Conservation (phyloP, 1,140 invertebrate species). For the Zaprionus inermis region DNA sequence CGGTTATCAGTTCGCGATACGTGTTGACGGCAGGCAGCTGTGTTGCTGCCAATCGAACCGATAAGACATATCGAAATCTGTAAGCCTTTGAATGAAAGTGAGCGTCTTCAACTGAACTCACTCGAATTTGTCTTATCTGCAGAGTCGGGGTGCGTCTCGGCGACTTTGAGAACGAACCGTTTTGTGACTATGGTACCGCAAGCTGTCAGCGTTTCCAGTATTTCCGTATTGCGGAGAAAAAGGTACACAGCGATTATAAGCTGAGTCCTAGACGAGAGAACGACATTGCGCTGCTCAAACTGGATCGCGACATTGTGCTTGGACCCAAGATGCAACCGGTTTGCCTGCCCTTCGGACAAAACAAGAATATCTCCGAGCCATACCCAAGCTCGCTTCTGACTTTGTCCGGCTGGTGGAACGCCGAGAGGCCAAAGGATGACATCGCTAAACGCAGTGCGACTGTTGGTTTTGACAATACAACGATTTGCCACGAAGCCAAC, state of each 20-base stretch:
- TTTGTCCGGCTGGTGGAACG: not conserved
- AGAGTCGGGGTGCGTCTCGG: not conserved
- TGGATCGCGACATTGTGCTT: not conserved
- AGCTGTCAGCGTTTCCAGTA: not conserved
- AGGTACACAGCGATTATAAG: not conserved
- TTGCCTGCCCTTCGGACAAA: not conserved
- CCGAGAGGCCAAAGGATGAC: not conserved
- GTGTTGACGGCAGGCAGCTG: conserved; percentile 17
- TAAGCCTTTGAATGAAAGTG: not conserved
- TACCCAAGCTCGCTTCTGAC: not conserved
- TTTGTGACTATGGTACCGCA: not conserved
- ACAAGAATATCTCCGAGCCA: not conserved
- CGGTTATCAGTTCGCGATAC: conserved; percentile 1
- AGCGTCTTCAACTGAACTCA: not conserved
- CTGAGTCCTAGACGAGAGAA: not conserved
- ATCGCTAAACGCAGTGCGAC: not conserved
- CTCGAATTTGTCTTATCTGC: not conserved
- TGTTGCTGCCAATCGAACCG: not conserved
- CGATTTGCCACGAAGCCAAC: not conserved
- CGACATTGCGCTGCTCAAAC: not conserved
- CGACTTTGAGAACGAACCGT: not conserved
- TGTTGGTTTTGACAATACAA: not conserved
- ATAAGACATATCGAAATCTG: not conserved
- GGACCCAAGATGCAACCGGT: not conserved
- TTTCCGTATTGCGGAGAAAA: not conserved